Conservation (phyloP, 2,888 invertebrate species). For the Mylabris sibirica region DNA sequence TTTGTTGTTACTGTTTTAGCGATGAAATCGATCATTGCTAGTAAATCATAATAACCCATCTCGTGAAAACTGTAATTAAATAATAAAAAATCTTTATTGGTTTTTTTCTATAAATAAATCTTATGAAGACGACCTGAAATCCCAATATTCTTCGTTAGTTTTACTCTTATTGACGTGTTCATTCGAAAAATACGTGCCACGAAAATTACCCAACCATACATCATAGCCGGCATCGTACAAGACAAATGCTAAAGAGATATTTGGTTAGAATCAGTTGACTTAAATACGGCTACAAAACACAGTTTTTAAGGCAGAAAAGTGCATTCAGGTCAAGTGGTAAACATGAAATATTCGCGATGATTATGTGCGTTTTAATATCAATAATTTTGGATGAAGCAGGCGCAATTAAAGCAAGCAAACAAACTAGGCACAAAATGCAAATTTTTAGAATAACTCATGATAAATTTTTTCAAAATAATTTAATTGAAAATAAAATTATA, state of each 20-base stretch:
- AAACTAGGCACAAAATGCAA: no score
- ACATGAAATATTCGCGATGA: no score
- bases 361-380: no score
- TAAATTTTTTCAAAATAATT: not conserved
- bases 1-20: not conserved
- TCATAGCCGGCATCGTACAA: conserved; percentile 6
- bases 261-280: not conserved
- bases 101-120: not conserved
- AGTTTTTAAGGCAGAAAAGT: no score
- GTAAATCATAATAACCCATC: conserved; percentile 3
- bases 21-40: not conserved
- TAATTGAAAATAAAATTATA: not conserved
- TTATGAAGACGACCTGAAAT: not conserved
- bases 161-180: not conserved
- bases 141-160: not conserved
- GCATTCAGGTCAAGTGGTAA: no score
- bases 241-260: conserved; percentile 1
- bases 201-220: conserved; percentile 11
- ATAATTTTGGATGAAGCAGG: not conserved
- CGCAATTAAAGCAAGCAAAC: not conserved
- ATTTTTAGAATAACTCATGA: no score
- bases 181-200: conserved; percentile 8
- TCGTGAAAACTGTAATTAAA: not conserved
- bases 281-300: no score
- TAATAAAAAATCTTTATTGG: not conserved